Conservation (phyloP, 92 coral and sea anemone genomes). For the Diadumene lineata region DNA sequence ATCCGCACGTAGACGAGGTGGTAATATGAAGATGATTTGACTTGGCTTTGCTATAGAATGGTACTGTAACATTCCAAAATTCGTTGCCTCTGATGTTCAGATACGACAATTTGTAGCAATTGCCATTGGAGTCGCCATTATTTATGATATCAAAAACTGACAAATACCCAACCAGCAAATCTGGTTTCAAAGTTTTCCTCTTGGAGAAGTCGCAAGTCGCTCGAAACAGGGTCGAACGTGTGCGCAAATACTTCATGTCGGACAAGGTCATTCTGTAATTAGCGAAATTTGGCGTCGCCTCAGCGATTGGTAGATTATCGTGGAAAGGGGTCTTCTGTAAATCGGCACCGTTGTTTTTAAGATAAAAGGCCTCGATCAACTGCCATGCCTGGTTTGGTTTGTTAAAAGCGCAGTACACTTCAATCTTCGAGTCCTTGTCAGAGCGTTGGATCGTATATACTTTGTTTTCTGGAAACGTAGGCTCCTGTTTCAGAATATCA, state of each 20-base stretch:
- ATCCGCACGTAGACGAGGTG: too few species aligned
- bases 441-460: not conserved
- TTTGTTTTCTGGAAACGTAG: not conserved
- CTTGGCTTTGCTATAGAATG: not conserved
- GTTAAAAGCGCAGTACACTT: not conserved
- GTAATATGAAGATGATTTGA: not conserved
- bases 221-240: not conserved
- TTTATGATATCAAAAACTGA: not conserved
- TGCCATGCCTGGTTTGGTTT: conserved; percentile 1
- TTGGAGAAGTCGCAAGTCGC: not conserved
- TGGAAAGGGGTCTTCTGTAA: not conserved
- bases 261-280: not conserved
- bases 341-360: not conserved
- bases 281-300: not conserved
- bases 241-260: conserved; percentile 10
- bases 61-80: not conserved
- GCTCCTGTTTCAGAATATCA: not conserved
- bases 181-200: not conserved
- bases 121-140: not conserved
- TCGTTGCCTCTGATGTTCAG: not conserved
- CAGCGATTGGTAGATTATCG: not conserved
- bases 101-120: not conserved
- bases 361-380: not conserved
- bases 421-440: not conserved
- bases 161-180: not conserved